Base-by-base conservation (phyloP, 2,888 invertebrate species). In the Philereme transversata region DNA sequence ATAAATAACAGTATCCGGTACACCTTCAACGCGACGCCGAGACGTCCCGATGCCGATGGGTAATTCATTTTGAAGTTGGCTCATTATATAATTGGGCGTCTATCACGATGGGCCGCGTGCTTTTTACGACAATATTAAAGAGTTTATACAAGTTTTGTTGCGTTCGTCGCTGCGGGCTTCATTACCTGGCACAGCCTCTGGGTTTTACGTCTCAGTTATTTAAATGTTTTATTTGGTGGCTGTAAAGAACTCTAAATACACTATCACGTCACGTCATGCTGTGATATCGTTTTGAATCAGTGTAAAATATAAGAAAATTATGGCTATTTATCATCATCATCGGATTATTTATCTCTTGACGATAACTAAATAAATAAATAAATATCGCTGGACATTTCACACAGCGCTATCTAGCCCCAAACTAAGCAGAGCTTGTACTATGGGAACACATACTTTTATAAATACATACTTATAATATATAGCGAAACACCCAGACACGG, bases 21-120 rank as follows among this genome's bases (percentile, higher is more conserved):
- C 50, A 86, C 83, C 83, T 84, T 74, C 67, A 69, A 68, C 71
- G 77, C 79, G 22, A 3, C 22, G 22, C 22, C 22, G 22, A 22
- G 22, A 22, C 22, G 22, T 1, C 22, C 22, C 22, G 22, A 22
- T 40, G 81, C 74, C 81, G 70, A 79, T 79, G 82, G 72, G 83
- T 82, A 85, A 87, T 87, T 87, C 80, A 83, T 86, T 86, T 84
- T 81, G 74, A 80, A 87, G 82, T 84, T 82, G 79, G 82, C 82
- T 87, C 86, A 86, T 89, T 89, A 87, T 87, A 88, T 88, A 88
- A 90, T 89, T 85, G 87, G 78, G 79, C 83, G 79, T 79, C 81
- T 80, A 77, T 82, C 74, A 70, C 77, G 79, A 80, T 74, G 82
- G 80, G 78, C 83, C 81, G 81, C 75, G 81, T 86, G 88, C 81